Evolutionary conservation across 2,113 vertebrate species (phyloP).

Genomic region (Apodemus sylvaticus): DNA sequence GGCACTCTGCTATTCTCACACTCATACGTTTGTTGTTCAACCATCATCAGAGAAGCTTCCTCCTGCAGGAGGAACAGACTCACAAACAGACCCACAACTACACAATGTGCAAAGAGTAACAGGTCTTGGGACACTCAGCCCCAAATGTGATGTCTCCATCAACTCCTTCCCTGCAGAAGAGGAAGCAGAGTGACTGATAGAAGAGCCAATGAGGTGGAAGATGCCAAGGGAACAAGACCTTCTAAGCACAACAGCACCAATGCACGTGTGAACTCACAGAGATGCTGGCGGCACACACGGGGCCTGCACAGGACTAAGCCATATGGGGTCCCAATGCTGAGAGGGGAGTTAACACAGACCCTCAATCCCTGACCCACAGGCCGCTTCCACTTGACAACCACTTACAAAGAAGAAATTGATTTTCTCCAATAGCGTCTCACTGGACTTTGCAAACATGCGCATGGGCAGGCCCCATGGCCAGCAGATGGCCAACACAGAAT

Average conservation of each 20-base stretch:
- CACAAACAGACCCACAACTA: not conserved
- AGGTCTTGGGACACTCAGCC: not conserved
- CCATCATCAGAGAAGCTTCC: not conserved
- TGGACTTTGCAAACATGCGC: not conserved
- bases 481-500: not conserved
- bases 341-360: not conserved
- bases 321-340: not conserved
- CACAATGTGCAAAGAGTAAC: not conserved
- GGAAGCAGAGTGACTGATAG: not conserved
- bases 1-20: not conserved
- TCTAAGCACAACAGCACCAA: not conserved
- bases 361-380: not conserved
- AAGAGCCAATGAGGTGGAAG: not conserved
- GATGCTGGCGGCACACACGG: not conserved
- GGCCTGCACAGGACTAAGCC: not conserved
- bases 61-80: not conserved
- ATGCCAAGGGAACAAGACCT: not conserved
- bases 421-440: not conserved
- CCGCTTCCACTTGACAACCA: not conserved
- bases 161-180: too few species aligned
- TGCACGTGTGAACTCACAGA: not conserved
- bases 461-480: not conserved
- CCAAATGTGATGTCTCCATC: not conserved
- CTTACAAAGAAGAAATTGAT: not conserved
- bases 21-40: not conserved